Evolutionary conservation across 2,113 vertebrate species (phyloP).

Genomic region (Nansenia antarctica): DNA sequence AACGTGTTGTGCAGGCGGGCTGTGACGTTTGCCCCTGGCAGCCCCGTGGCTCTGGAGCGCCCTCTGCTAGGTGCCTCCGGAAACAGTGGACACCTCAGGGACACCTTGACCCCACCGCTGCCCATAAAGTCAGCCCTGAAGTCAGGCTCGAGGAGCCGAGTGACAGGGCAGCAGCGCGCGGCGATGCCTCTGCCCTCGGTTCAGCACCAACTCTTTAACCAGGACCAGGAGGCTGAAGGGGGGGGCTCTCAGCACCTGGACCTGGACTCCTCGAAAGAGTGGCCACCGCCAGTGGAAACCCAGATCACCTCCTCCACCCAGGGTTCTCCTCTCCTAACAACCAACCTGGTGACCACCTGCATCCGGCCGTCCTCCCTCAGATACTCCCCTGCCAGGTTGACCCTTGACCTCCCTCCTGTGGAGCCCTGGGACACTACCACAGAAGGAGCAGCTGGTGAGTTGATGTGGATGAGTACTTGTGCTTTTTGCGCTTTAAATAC

Average conservation of each 20-base stretch:
- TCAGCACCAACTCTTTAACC: conserved; percentile 47
- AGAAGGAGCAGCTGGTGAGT: conserved; percentile 65
- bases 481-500: too few species aligned
- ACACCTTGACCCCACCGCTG: conserved; percentile 43
- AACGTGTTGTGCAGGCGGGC: conserved; percentile 56
- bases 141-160: conserved; percentile 64
- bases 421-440: conserved; percentile 62
- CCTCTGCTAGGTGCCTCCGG: conserved; percentile 44
- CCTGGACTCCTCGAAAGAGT: conserved; percentile 53
- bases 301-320: conserved; percentile 40
- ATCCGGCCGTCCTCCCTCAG: conserved; percentile 70
- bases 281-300: too few species aligned
- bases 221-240: conserved; percentile 44
- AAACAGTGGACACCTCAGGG: conserved; percentile 38
- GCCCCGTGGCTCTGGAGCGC: conserved; percentile 52
- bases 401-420: conserved; percentile 54
- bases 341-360: conserved; percentile 53
- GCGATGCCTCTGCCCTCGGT: conserved; percentile 49
- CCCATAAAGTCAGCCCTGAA: conserved; percentile 76
- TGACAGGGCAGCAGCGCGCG: conserved; percentile 25
- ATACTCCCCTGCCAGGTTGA: conserved; percentile 59
- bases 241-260: conserved; percentile 35
- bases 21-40: conserved; percentile 62
- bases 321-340: conserved; percentile 39
- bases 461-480: too few species aligned